These are phyloP conservation scores for Elachura formosa DNA, from an alignment of 2,113 vertebrate genomes.

Conservation along the genomic window DNA sequence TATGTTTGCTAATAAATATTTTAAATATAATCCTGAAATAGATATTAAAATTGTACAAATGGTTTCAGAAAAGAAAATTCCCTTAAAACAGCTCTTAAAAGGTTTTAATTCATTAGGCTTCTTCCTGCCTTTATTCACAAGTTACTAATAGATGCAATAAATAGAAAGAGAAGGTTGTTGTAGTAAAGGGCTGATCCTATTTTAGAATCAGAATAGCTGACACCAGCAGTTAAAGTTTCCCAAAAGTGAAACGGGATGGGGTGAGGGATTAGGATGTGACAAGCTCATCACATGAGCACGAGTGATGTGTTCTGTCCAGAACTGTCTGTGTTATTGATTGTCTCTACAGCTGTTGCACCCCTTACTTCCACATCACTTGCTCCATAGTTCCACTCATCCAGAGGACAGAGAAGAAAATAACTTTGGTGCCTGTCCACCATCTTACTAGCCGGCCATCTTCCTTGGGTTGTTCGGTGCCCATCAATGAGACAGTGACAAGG, in stretches of 20 bases:
- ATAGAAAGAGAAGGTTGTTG: conserved; percentile 78
- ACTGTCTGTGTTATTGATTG: conserved; percentile 81
- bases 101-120: conserved; percentile 73
- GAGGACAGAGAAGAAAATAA: conserved; percentile 79
- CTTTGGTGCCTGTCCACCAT: conserved; percentile 78
- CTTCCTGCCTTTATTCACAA: conserved; percentile 73
- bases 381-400: conserved; percentile 74
- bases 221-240: conserved; percentile 87
- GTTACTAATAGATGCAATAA: conserved; percentile 76
- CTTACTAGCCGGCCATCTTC: conserved; percentile 64
- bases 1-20: conserved; percentile 76
- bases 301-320: conserved; percentile 97
- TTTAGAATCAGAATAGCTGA: conserved; percentile 94
- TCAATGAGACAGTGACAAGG: conserved; percentile 56
- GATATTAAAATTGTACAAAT: conserved; percentile 74
- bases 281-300: conserved; percentile 92
- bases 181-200: conserved; percentile 80
- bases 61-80: conserved; percentile 62
- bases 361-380: conserved; percentile 76
- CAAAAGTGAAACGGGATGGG: conserved; percentile 87
- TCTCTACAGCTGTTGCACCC: conserved; percentile 79
- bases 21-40: conserved; percentile 80
- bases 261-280: conserved; percentile 92
- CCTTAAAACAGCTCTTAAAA: conserved; percentile 77
- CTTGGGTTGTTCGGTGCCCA: conserved; percentile 65